These are phyloP conservation scores for Trachurus trachurus DNA, from an alignment of 2,797 vertebrate species.

Conservation along the genomic window DNA sequence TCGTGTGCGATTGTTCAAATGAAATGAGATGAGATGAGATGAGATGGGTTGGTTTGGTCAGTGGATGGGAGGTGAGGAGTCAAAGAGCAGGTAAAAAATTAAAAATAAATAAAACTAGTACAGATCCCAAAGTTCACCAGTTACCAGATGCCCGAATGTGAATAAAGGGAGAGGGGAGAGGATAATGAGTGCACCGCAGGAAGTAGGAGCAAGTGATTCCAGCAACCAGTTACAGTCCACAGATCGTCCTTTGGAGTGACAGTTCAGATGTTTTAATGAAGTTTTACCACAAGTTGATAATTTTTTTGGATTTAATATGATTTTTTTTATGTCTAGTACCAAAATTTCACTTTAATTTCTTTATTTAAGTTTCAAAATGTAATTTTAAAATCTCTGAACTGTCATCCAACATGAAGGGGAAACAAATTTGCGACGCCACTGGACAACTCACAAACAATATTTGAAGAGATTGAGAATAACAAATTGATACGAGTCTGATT, in stretches of 20 bases:
- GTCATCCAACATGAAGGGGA: conserved; percentile 61
- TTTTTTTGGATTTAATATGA: neutral
- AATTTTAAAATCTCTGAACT: conserved; percentile 66
- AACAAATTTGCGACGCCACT: conserved; percentile 52
- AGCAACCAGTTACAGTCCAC: conserved; percentile 77
- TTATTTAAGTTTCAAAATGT: neutral
- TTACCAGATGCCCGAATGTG: conserved; percentile 37
- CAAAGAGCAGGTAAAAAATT: conserved; percentile 37
- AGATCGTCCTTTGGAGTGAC: conserved; percentile 57
- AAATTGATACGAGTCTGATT: neutral
- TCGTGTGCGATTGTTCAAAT: conserved; percentile 32
- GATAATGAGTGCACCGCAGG: conserved; percentile 57
- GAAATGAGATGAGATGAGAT: conserved; percentile 2
- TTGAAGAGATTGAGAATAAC: neutral
- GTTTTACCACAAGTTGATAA: neutral
- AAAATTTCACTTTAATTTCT: neutral
- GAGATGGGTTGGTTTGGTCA: conserved; percentile 22
- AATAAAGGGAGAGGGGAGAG: conserved; percentile 9
- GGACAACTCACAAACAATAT: conserved; percentile 27
- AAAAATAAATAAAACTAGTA: conserved; percentile 7
- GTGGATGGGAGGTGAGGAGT: conserved; percentile 24
- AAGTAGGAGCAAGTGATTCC: conserved; percentile 82
- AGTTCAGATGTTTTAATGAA: conserved; percentile 64
- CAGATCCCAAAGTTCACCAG: conserved; percentile 52
- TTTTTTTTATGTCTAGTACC: no score